A percentile compares a stretch with the other conserved stretches of the same genome.
phyloP scores from a whole-genome alignment of 2,797 vertebrate genomes.

The Oceanodroma leucorhoa region DNA sequence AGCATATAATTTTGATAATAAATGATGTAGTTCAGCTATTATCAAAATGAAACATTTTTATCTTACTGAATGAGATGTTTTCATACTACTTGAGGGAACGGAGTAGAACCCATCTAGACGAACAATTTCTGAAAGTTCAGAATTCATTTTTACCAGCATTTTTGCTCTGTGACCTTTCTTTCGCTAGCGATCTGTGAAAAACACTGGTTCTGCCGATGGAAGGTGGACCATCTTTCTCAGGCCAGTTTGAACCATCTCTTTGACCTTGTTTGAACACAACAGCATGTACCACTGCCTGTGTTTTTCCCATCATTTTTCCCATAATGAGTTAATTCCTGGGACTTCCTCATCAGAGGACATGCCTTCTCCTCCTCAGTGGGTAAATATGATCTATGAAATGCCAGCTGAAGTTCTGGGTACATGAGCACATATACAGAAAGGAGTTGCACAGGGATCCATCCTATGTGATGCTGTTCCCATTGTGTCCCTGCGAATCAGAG shows the following conservation, averaged over 20 bases:
- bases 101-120: not conserved
- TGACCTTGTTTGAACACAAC: not conserved
- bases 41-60: not conserved
- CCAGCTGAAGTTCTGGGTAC: not conserved
- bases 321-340: not conserved
- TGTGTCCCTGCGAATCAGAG: not conserved
- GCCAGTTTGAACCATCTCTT: not conserved
- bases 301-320: not conserved
- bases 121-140: not conserved
- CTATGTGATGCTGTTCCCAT: not conserved
- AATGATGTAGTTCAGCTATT: not conserved
- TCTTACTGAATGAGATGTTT: not conserved
- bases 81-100: not conserved
- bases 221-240: not conserved
- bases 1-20: constrained; percentile 23
- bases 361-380: not conserved
- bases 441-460: not conserved
- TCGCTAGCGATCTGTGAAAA: not conserved
- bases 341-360: not conserved
- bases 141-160: not conserved
- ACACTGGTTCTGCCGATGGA: not conserved
- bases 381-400: not conserved
- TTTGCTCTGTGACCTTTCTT: not conserved
- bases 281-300: too few relatives aligned
- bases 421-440: not conserved